Conservation (phyloP, 2,113 vertebrate genomes). For the Micronisus gabar region DNA sequence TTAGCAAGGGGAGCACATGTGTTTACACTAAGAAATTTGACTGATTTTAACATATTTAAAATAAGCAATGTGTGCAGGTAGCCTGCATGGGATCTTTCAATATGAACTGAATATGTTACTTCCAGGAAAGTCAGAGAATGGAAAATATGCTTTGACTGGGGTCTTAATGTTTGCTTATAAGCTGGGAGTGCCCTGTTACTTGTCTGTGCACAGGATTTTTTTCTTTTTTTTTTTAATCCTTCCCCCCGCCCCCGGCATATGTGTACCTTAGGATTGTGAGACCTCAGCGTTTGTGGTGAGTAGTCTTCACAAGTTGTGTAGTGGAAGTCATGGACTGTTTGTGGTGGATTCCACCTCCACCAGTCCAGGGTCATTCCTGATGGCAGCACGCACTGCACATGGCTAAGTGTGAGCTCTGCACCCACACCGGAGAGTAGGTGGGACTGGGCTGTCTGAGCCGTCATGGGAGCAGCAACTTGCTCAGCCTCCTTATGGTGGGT, state of each 20-base stretch:
- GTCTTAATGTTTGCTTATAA: neutral
- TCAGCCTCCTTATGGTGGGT: neutral
- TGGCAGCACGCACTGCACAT: neutral
- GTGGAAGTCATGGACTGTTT: neutral
- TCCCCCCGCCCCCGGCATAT: fast-evolving
- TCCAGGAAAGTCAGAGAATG: neutral
- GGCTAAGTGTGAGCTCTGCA: neutral
- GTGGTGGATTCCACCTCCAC: neutral
- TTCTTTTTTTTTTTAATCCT: neutral
- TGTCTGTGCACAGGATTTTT: neutral
- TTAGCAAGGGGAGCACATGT: neutral
- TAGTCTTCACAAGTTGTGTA: neutral
- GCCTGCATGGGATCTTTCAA: neutral
- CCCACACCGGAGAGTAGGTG: neutral
- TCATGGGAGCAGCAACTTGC: neutral
- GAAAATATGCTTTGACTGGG: neutral
- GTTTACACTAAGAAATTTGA: neutral
- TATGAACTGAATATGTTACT: neutral
- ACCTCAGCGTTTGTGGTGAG: neutral
- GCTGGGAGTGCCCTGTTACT: neutral
- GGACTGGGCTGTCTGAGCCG: neutral
- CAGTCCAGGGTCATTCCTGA: neutral
- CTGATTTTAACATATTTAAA: neutral
- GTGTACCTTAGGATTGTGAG: neutral
- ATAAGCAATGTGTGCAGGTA: neutral